Evolutionary conservation across 1,140 invertebrate genomes (phyloP).

Genomic region (Drosophila serrata): DNA sequence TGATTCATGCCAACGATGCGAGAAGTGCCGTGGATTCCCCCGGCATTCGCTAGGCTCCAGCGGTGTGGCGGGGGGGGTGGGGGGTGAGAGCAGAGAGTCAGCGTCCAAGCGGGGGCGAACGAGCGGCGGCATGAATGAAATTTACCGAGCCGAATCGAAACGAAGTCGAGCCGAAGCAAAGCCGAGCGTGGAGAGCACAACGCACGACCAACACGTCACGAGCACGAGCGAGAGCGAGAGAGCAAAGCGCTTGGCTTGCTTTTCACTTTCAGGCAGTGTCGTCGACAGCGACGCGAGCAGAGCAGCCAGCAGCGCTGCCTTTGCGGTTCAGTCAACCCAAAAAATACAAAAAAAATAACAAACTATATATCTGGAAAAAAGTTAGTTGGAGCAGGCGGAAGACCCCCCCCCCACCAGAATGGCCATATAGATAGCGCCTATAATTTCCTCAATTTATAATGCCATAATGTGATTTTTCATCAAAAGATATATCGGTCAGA

Average conservation of each 20-base stretch:
- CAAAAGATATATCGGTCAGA: background rate
- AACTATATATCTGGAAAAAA: background rate
- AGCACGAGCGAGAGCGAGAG: slow-evolving; percentile 21
- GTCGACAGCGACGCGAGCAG: background rate
- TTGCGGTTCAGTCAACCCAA: slow-evolving; percentile 40
- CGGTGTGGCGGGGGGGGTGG: slow-evolving; percentile 15
- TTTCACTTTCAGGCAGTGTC: slow-evolving; percentile 31
- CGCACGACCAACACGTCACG: slow-evolving; percentile 25
- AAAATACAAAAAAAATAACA: slow-evolving; percentile 5
- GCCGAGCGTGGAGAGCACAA: background rate
- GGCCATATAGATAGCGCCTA: slow-evolving; percentile 2
- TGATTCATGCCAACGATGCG: slow-evolving; percentile 32
- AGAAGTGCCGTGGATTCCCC: slow-evolving; percentile 36
- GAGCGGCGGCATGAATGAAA: slow-evolving; percentile 65
- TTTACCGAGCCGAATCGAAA: background rate
- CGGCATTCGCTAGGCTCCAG: slow-evolving; percentile 2
- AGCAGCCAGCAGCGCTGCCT: slow-evolving; percentile 10
- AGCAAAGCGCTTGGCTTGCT: slow-evolving; percentile 8
- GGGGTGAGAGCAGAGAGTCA: no score
- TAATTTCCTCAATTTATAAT: background rate
- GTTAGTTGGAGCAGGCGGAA: background rate
- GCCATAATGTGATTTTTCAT: background rate
- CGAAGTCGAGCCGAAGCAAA: background rate
- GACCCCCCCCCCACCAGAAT: background rate
- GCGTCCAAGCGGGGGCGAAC: background rate